These are phyloP conservation scores for Drosophila robusta DNA, from an alignment of 2,888 invertebrate genomes.

Conservation along the genomic window DNA sequence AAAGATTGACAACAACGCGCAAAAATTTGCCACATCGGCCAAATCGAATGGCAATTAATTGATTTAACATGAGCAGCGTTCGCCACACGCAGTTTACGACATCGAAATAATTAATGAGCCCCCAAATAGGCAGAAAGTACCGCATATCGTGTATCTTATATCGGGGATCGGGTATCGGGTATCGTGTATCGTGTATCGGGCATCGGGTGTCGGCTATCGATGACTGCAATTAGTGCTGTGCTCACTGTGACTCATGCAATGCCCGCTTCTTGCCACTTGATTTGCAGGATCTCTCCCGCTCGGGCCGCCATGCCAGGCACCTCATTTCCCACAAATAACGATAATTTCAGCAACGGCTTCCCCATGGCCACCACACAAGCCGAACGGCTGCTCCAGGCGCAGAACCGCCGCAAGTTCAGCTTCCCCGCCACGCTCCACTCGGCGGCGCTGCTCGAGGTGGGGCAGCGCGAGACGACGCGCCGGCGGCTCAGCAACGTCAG, in stretches of 20 bases:
- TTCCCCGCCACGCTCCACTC: conserved; percentile 86
- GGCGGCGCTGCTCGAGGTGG: conserved; percentile 79
- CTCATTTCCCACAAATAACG: conserved; percentile 77
- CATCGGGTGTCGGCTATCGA: conserved; percentile 31
- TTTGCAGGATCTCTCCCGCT: conserved; percentile 33
- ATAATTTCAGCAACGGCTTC: conserved; percentile 80
- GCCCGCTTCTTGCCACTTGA: conserved; percentile 26
- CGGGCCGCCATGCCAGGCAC: conserved; percentile 69
- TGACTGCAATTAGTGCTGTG: conserved; percentile 44
- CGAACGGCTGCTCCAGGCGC: conserved; percentile 75
- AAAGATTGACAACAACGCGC: conserved; percentile 51
- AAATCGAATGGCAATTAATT: conserved; percentile 73
- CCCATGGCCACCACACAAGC: conserved; percentile 75
- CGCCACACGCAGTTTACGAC: conserved; percentile 33
- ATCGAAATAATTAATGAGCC: conserved; percentile 51
- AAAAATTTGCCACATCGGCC: conserved; percentile 55
- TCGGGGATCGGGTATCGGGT: conserved; percentile 18
- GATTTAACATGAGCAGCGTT: conserved; percentile 59
- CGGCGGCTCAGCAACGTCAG: conserved; percentile 92
- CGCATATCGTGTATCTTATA: conserved; percentile 1
- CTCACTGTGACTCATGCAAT: conserved; percentile 23
- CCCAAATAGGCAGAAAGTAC: conserved; percentile 37
- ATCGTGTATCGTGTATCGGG: conserved; percentile 3
- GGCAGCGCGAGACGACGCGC: conserved; percentile 84
- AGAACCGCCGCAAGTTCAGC: conserved; percentile 86